Conservation (phyloP, 2,888 invertebrate species). For the Cheilosia soror region DNA sequence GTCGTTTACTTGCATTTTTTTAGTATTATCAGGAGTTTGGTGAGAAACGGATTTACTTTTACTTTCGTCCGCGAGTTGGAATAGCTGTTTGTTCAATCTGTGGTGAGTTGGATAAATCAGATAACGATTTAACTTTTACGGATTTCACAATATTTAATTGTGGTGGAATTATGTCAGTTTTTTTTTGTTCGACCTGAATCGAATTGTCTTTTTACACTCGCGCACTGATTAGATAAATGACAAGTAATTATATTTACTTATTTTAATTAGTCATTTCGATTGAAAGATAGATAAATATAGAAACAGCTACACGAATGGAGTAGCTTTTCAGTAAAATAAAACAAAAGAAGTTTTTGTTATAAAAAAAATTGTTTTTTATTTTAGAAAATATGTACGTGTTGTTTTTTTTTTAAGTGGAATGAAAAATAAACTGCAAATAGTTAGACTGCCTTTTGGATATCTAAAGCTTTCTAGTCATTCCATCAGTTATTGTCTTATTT, state of each 20-base stretch:
- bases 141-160: not conserved
- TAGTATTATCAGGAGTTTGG: conserved; percentile 11
- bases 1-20: not conserved
- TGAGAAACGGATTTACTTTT: conserved; percentile 40
- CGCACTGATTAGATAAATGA: conserved; percentile 38
- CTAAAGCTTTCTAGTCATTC: no score
- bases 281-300: not conserved
- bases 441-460: no score
- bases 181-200: not conserved
- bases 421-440: no score
- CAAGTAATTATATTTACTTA: conserved; percentile 19
- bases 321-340: conserved; percentile 1
- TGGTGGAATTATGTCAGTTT: not conserved
- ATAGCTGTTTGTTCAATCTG: conserved; percentile 16
- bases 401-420: no score
- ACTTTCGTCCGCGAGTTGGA: conserved; percentile 8
- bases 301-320: not conserved
- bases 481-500: no score
- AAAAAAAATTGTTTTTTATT: not conserved
- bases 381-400: not conserved
- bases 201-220: not conserved
- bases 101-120: conserved; percentile 35
- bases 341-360: not conserved
- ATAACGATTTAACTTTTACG: conserved; percentile 3
- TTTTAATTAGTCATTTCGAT: conserved; percentile 33